Evolutionary conservation across 2,797 vertebrate species (phyloP).

Genomic region (Adrianichthys oophorus): DNA sequence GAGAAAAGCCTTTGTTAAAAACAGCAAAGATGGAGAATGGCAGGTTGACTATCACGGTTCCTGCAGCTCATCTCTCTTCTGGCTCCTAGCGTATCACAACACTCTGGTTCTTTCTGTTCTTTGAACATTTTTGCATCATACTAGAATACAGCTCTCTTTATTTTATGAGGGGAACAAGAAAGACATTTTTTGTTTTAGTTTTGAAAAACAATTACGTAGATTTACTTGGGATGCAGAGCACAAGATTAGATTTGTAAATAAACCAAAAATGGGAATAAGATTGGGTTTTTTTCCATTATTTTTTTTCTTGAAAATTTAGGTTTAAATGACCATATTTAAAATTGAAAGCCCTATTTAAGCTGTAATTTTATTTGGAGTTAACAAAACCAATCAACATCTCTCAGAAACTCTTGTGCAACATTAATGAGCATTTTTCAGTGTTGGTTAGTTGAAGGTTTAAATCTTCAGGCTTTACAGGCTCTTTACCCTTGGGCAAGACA

Average conservation of each 20-base stretch:
- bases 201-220: conserved; percentile 33
- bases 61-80: conserved; percentile 52
- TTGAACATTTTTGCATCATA: conserved; percentile 67
- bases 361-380: too few relatives aligned
- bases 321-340: too few relatives aligned
- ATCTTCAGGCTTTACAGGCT: too few relatives aligned
- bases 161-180: conserved; percentile 19
- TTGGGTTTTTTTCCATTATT: neutral
- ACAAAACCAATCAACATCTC: too few relatives aligned
- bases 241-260: conserved; percentile 19
- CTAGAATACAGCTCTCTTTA: conserved; percentile 40
- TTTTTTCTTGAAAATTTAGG: too few relatives aligned
- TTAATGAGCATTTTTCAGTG: too few relatives aligned
- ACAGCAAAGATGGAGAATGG: conserved; percentile 69
- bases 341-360: too few relatives aligned
- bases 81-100: conserved; percentile 35
- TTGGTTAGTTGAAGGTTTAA: too few relatives aligned
- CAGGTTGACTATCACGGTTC: conserved; percentile 71
- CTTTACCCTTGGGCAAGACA: too few relatives aligned
- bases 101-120: conserved; percentile 52
- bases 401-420: too few relatives aligned
- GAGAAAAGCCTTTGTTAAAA: conserved; percentile 74
- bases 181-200: conserved; percentile 33
- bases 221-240: conserved; percentile 17
- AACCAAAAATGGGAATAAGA: conserved; percentile 20